A percentile compares a stretch with the other conserved stretches of the same genome.
phyloP scores from a whole-genome alignment of 2,888 invertebrate genomes.

The Gastrophysa polygoni region DNA sequence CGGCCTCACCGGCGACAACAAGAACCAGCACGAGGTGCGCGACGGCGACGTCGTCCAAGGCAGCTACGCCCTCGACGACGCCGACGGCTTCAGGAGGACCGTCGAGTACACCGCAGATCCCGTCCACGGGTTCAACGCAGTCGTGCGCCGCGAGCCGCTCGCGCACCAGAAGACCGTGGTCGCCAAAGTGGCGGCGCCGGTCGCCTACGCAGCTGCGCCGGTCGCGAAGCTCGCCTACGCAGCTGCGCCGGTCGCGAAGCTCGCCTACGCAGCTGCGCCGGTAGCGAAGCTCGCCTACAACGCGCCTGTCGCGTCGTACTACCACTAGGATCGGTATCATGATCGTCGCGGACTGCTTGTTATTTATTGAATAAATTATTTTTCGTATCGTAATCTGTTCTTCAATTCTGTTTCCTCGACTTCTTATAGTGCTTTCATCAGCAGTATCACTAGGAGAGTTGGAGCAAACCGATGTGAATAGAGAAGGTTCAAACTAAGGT shows the following conservation, averaged over 20 bases:
- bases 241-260: constrained; percentile 38
- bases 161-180: constrained; percentile 46
- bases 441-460: too few species aligned
- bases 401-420: too few species aligned
- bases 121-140: constrained; percentile 63
- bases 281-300: constrained; percentile 11
- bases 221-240: constrained; percentile 39
- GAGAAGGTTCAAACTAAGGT: too few species aligned
- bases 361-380: constrained; percentile 23
- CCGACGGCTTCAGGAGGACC: constrained; percentile 68
- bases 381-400: too few species aligned
- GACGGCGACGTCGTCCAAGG: constrained; percentile 69
- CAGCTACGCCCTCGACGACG: constrained; percentile 64
- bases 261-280: too few species aligned
- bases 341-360: neutral
- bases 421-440: too few species aligned
- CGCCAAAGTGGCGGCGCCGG: constrained; percentile 30
- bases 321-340: neutral
- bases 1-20: constrained; percentile 63
- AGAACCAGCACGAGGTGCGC: constrained; percentile 68
- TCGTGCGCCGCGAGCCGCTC: constrained; percentile 62
- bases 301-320: constrained; percentile 35
- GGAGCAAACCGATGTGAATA: too few species aligned
- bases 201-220: constrained; percentile 37
- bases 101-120: constrained; percentile 67